phyloP scores from a whole-genome alignment of 2,888 invertebrate species.

The Heliconius erato region DNA sequence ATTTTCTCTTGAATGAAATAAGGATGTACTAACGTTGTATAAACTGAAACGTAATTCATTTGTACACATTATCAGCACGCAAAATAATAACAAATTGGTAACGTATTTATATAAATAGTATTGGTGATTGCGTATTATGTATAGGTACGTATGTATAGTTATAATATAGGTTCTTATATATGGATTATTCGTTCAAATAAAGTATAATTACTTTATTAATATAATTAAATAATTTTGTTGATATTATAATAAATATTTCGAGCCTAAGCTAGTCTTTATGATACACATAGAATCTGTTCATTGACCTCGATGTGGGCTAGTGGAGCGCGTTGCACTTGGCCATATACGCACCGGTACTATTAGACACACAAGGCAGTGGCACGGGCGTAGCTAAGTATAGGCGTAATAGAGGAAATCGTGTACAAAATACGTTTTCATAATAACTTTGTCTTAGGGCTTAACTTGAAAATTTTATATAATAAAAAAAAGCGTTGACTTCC shows the following conservation, averaged over 20 bases:
- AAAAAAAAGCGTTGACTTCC: neutral
- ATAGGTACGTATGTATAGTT: neutral
- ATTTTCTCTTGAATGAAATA: neutral
- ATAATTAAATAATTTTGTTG: neutral
- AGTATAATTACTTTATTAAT: too few relatives aligned
- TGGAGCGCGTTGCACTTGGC: slow-evolving; percentile 72
- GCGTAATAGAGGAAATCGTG: slow-evolving; percentile 14
- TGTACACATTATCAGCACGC: neutral
- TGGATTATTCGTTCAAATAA: too few relatives aligned
- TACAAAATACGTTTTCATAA: neutral
- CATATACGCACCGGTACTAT: slow-evolving; percentile 36
- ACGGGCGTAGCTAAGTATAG: slow-evolving; percentile 11
- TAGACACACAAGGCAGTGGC: slow-evolving; percentile 14
- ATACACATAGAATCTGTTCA: slow-evolving; percentile 57
- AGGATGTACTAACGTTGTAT: neutral
- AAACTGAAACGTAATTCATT: neutral
- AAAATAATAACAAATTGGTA: neutral
- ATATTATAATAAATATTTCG: neutral
- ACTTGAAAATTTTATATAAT: neutral
- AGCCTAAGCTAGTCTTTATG: neutral
- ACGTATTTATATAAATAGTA: neutral
- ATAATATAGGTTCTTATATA: neutral
- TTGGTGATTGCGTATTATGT: neutral
- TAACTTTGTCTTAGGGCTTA: neutral
- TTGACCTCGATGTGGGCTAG: slow-evolving; percentile 72